Evolutionary conservation across 2,888 invertebrate genomes (phyloP).

Genomic region (Spatulosminthurus flaviceps): DNA sequence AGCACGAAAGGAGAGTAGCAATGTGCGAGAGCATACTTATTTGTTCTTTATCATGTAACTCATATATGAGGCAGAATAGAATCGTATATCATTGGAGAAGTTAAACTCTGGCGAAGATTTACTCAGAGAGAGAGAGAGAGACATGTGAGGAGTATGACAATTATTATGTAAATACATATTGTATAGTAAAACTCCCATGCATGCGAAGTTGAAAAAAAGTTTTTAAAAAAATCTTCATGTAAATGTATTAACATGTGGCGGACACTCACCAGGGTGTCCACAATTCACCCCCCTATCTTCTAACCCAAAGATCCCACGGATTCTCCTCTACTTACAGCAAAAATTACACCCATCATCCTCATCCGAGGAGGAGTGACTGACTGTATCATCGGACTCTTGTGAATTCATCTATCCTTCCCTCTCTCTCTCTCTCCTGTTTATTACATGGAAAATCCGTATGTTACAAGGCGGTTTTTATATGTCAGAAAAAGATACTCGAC

Average conservation of each 20-base stretch:
- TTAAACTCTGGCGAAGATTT: too few species aligned
- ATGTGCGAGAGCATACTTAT: not conserved
- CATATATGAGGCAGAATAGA: not conserved
- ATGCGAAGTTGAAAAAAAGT: slow-evolving; percentile 33
- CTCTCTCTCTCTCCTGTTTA: too few species aligned
- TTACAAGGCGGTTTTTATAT: not conserved
- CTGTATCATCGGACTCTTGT: slow-evolving; percentile 5
- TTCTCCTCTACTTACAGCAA: slow-evolving; percentile 25
- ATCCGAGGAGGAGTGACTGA: not conserved
- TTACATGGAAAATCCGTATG: not conserved
- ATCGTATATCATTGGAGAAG: slow-evolving; percentile 15
- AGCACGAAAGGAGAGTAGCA: too few species aligned
- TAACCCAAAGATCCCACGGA: slow-evolving; percentile 50
- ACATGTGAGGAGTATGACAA: too few species aligned
- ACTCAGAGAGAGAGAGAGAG: too few species aligned
- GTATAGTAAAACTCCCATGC: slow-evolving; percentile 29
- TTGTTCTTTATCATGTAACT: slow-evolving; percentile 3
- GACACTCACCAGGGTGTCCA: slow-evolving; percentile 55
- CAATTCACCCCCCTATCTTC: slow-evolving; percentile 44
- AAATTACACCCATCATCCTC: slow-evolving; percentile 40
- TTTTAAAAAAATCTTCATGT: slow-evolving; percentile 23
- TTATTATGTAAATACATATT: too few species aligned
- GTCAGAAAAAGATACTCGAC: not conserved
- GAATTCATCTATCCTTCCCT: not conserved
- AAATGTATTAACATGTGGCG: slow-evolving; percentile 50